Evolutionary conservation across 2,888 invertebrate species (phyloP).

Genomic region (Acleris emargana): DNA sequence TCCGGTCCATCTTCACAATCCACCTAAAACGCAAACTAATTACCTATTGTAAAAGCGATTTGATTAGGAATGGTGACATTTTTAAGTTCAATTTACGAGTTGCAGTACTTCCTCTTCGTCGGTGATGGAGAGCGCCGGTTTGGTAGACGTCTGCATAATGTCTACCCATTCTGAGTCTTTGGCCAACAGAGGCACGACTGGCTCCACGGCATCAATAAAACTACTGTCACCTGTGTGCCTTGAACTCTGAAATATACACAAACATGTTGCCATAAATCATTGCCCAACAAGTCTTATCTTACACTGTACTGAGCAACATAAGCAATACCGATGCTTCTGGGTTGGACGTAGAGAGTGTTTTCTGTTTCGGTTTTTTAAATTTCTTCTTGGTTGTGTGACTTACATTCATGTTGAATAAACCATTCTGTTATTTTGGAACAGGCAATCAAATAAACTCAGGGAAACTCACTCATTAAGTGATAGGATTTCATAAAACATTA

Average conservation of each 20-base stretch:
- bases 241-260: conserved; percentile 45
- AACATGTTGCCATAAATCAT: background rate
- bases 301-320: conserved; percentile 1
- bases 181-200: conserved; percentile 65
- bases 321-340: conserved; percentile 57
- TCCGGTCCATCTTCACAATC: conserved; percentile 66
- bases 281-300: background rate
- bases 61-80: background rate
- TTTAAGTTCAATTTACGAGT: conserved; percentile 38
- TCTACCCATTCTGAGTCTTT: conserved; percentile 80
- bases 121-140: conserved; percentile 43
- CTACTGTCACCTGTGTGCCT: conserved; percentile 40
- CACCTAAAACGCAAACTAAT: conserved; percentile 50
- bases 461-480: conserved; percentile 1
- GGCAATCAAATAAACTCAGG: conserved; percentile 1
- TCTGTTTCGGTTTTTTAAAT: conserved; percentile 63
- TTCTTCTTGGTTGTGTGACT: conserved; percentile 51
- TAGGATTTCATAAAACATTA: background rate
- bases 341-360: conserved; percentile 54
- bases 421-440: conserved; percentile 45
- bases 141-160: conserved; percentile 56
- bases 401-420: conserved; percentile 58
- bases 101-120: conserved; percentile 68
- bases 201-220: conserved; percentile 43
- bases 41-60: conserved; percentile 7